Evolutionary conservation across 2,113 vertebrate species (phyloP), one percentile per base, ranked within the genome.

Genomic region (Aleadryas rufinucha): DNA sequence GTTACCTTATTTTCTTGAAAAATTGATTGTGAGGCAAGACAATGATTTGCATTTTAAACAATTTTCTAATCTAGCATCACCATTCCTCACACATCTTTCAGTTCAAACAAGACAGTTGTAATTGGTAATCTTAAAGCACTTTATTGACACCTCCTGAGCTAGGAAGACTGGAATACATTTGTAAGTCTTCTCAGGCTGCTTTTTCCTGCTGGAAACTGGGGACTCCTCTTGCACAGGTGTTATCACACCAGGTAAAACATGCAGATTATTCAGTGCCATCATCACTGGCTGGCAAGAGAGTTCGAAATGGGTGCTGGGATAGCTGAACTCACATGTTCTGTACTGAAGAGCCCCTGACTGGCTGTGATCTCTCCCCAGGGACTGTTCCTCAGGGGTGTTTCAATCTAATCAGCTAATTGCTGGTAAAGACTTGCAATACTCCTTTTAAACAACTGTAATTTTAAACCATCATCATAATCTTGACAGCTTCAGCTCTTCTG

Each of bases 21-120:
- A 97, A 89, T 42, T 94, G 87, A 95, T 97, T 97, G 77, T 91
- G 89, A 96, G 70, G 76, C 65, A 94, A 79, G 87, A 56, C 37
- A 90, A 66, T n/a, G 64, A 76, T 96, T 96, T 97, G 95, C 94
- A 97, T 97, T 97, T 97, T 97, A 97, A 98, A 87, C 87, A 84
- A 95, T 97, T 96, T 95, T 89, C 89, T 87, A 68, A 96, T 95
- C 63, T 87, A 31, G 7, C 18, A 60, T 81, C 84, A 21, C 54
- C 57, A 69, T 69, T 92, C 54, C 31, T 76, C 57, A 57, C n/a
- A 41, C 74, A 78, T 19, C 33, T 83, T 70, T 60, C 26, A 35
- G 30, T 61, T 88, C 72, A 66, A 84, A 65, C 28, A 37, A 63
- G 57, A 21, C 44, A 75, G 49, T 9, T 84, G 31, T 87, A 81